Evolutionary conservation across 2,113 vertebrate species (phyloP).

Genomic region (Macquaria australasica): DNA sequence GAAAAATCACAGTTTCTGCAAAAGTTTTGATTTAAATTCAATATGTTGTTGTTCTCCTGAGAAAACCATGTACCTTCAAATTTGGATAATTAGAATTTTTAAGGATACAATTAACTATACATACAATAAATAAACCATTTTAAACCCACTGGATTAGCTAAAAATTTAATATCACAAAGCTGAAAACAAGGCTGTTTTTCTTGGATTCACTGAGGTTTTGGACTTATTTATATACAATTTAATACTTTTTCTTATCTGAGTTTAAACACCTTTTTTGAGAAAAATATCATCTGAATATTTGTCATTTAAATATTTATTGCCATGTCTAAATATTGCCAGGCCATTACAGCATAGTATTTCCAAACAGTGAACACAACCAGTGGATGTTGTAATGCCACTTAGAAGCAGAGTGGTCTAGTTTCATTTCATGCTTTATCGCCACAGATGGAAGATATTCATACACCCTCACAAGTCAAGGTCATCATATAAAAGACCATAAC

Average conservation of each 20-base stretch:
- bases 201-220: neutral
- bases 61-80: neutral
- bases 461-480: slow-evolving; percentile 69
- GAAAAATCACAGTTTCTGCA: neutral
- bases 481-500: slow-evolving; percentile 75
- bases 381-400: slow-evolving; percentile 25
- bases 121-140: neutral
- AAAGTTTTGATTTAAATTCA: slow-evolving; percentile 9
- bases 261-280: neutral
- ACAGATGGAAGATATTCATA: slow-evolving; percentile 55
- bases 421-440: slow-evolving; percentile 67
- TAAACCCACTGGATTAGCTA: neutral
- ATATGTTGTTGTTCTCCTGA: neutral
- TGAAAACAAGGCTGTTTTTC: neutral
- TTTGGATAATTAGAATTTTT: neutral
- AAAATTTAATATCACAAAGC: neutral
- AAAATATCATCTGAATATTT: neutral
- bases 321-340: slow-evolving; percentile 33
- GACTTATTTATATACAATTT: too few species aligned
- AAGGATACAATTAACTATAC: neutral
- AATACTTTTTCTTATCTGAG: neutral
- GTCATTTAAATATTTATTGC: slow-evolving; percentile 38
- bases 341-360: slow-evolving; percentile 13
- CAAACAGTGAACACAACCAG: slow-evolving; percentile 21
- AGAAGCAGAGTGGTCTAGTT: slow-evolving; percentile 40